These are phyloP conservation scores for Carapus acus DNA, from an alignment of 2,797 vertebrate genomes.

Conservation along the genomic window DNA sequence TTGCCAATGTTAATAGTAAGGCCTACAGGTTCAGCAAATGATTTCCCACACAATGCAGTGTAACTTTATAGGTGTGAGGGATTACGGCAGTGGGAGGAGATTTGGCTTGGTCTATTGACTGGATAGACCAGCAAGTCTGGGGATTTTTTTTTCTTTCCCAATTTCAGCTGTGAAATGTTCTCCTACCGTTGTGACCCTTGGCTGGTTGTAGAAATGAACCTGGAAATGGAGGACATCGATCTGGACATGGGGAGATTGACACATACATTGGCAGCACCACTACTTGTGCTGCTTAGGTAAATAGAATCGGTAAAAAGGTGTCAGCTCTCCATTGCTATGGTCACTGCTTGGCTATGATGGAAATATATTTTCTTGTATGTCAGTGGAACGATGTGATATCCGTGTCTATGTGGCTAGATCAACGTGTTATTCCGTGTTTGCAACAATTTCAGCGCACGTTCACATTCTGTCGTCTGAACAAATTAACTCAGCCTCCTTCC, in stretches of 20 bases:
- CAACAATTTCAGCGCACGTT: constrained; percentile 18
- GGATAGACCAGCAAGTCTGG: constrained; percentile 56
- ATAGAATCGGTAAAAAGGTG: constrained; percentile 49
- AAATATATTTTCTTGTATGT: constrained; percentile 11
- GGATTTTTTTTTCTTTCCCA: constrained; percentile 57
- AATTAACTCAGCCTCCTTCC: constrained; percentile 34
- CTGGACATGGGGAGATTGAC: constrained; percentile 38
- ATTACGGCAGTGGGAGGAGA: constrained; percentile 62
- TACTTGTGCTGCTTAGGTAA: constrained; percentile 41
- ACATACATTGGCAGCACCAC: constrained; percentile 53
- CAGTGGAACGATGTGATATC: constrained; percentile 5
- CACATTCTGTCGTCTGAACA: constrained; percentile 27
- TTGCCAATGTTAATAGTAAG: constrained; percentile 45
- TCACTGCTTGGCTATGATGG: constrained; percentile 20
- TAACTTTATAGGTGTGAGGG: constrained; percentile 67
- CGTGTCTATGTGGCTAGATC: too few species aligned
- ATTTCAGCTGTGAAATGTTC: constrained; percentile 42
- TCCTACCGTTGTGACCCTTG: constrained; percentile 58
- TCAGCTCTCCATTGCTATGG: constrained; percentile 40
- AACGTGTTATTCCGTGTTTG: constrained; percentile 12
- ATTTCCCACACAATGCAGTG: constrained; percentile 67
- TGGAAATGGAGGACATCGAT: constrained; percentile 62
- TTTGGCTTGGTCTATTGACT: constrained; percentile 60
- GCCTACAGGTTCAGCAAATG: constrained; percentile 55
- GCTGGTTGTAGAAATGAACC: constrained; percentile 52